Conservation (phyloP, 2,888 invertebrate species). For the Labia minor region DNA sequence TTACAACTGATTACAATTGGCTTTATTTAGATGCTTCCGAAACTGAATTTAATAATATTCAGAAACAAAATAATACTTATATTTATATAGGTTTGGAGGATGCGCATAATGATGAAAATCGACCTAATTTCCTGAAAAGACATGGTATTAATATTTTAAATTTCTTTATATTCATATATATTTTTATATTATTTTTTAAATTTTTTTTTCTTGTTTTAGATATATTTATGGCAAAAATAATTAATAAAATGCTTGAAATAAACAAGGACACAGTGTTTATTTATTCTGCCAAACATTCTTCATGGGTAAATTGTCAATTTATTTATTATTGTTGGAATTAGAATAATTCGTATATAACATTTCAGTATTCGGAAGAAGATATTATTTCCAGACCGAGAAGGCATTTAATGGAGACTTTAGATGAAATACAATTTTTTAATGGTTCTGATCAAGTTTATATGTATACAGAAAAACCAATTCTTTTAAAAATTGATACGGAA, state of each 20-base stretch:
- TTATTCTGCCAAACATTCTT: constrained; percentile 48
- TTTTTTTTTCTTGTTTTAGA: no score
- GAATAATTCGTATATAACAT: background rate
- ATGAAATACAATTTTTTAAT: background rate
- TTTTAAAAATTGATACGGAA: background rate
- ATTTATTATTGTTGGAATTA: no score
- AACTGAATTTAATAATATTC: background rate
- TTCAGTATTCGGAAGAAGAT: background rate
- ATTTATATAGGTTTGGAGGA: constrained; percentile 26
- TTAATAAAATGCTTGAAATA: constrained; percentile 39
- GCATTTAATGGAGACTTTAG: background rate
- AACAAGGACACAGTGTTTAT: constrained; percentile 43
- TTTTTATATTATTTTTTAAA: constrained; percentile 16
- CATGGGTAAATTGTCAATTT: constrained; percentile 34
- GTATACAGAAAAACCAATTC: background rate
- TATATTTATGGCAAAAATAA: constrained; percentile 42
- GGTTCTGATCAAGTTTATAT: background rate
- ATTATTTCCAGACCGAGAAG: background rate
- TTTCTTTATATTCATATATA: background rate
- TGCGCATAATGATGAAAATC: constrained; percentile 37
- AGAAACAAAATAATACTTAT: background rate
- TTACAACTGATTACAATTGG: constrained; percentile 32
- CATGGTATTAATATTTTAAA: constrained; percentile 37
- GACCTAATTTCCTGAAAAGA: constrained; percentile 44
- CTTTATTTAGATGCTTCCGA: constrained; percentile 3